Conservation (phyloP, 2,797 vertebrate species). For the Masticophis lateralis region DNA sequence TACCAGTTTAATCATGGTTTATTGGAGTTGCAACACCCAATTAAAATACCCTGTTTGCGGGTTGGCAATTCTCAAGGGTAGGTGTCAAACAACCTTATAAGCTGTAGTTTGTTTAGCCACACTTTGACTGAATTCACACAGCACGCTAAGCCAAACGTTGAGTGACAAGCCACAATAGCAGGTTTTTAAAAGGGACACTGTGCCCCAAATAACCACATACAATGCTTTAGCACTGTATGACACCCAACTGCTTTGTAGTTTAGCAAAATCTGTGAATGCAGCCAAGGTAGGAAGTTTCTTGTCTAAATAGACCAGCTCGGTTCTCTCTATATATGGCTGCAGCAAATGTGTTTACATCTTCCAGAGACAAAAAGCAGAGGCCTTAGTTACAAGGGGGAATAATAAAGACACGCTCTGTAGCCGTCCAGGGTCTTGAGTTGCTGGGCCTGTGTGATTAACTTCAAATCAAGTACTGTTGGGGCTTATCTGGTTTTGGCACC, state of each 20-base stretch:
- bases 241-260: not conserved
- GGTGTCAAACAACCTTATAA: not conserved
- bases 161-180: not conserved
- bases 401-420: not conserved
- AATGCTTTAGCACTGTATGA: not conserved
- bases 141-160: not conserved
- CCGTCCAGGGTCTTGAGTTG: not conserved
- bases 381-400: not conserved
- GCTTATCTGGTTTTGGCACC: not conserved
- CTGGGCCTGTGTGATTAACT: not conserved
- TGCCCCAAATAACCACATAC: not conserved
- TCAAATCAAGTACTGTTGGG: not conserved
- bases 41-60: not conserved
- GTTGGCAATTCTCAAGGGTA: not conserved
- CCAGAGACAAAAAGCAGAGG: not conserved
- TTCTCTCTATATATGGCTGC: not conserved
- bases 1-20: not conserved
- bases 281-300: not conserved
- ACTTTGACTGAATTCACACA: not conserved
- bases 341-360: not conserved
- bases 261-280: not conserved
- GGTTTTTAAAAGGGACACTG: not conserved
- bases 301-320: not conserved
- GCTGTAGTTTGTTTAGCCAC: not conserved
- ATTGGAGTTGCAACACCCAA: not conserved